Percentiles rank a stretch among this genome's conserved stretches.
phyloP scores from a whole-genome alignment of 1,140 invertebrate species.

The Globodera rostochiensis region DNA sequence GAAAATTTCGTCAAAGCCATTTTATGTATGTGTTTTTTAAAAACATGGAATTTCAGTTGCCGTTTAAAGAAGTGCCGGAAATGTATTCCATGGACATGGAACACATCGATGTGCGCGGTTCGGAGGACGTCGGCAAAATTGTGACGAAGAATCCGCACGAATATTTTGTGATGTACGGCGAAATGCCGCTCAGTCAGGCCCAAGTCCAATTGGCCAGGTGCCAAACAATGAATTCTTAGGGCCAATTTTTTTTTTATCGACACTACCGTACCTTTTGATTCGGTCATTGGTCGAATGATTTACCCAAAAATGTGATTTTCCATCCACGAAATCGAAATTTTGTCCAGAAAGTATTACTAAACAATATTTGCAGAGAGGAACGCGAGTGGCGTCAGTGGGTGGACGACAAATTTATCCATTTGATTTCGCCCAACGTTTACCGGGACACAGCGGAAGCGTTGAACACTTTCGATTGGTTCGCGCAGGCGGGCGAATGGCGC shows the following conservation, averaged over 20 bases:
- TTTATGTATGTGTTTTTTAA: too few relatives aligned
- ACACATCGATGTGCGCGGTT: conserved; percentile 69
- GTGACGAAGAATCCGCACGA: conserved; percentile 73
- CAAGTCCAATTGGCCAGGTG: conserved; percentile 57
- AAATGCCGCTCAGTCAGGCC: conserved; percentile 59
- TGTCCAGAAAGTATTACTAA: not conserved
- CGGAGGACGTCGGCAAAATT: conserved; percentile 69
- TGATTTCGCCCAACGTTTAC: conserved; percentile 94
- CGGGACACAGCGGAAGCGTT: conserved; percentile 80
- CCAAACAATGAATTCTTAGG: not conserved
- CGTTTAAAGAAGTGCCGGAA: conserved; percentile 75
- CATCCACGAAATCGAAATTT: too few relatives aligned
- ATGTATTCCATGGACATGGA: conserved; percentile 75
- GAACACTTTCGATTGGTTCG: conserved; percentile 88
- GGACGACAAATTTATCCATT: conserved; percentile 72
- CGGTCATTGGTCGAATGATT: too few relatives aligned
- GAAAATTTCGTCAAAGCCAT: too few relatives aligned
- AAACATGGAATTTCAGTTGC: conserved; percentile 39
- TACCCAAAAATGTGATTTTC: too few relatives aligned
- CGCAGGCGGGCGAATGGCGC: conserved; percentile 86
- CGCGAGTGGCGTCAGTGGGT: conserved; percentile 92
- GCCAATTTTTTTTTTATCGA: too few relatives aligned
- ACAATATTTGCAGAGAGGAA: conserved; percentile 75
- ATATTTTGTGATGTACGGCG: conserved; percentile 88
- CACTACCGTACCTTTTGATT: too few relatives aligned